Evolutionary conservation across 1,140 invertebrate genomes (phyloP).

Genomic region (Drosophila trapezifrons): DNA sequence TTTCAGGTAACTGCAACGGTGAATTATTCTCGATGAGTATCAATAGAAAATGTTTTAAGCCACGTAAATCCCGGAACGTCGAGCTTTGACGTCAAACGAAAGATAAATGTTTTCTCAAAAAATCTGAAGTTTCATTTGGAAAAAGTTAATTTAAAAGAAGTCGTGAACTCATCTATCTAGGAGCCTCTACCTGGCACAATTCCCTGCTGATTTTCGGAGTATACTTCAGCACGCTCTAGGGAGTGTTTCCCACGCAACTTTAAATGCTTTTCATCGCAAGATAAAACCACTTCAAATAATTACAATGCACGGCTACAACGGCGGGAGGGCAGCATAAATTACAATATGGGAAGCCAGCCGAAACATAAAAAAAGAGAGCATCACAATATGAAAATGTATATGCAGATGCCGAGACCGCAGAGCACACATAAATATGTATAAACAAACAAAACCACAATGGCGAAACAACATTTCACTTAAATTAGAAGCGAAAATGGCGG

Average conservation of each 20-base stretch:
- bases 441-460: conserved; percentile 47
- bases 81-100: neutral
- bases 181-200: neutral
- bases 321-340: conserved; percentile 26
- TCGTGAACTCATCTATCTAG: neutral
- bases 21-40: conserved; percentile 11
- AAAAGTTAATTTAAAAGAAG: neutral
- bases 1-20: neutral
- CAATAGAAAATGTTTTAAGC: conserved; percentile 5
- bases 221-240: neutral
- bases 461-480: conserved; percentile 67
- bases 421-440: conserved; percentile 45
- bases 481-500: conserved; percentile 74
- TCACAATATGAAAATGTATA: conserved; percentile 60
- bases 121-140: too few relatives aligned
- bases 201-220: neutral
- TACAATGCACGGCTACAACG: conserved; percentile 56
- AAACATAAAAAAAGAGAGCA: conserved; percentile 42
- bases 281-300: conserved; percentile 78
- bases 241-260: conserved; percentile 15
- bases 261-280: conserved; percentile 40
- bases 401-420: conserved; percentile 55
- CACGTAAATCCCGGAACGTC: neutral
- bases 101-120: neutral
- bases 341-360: conserved; percentile 48